phyloP scores from a whole-genome alignment of 2,797 vertebrate species.

The Danio choprae region DNA sequence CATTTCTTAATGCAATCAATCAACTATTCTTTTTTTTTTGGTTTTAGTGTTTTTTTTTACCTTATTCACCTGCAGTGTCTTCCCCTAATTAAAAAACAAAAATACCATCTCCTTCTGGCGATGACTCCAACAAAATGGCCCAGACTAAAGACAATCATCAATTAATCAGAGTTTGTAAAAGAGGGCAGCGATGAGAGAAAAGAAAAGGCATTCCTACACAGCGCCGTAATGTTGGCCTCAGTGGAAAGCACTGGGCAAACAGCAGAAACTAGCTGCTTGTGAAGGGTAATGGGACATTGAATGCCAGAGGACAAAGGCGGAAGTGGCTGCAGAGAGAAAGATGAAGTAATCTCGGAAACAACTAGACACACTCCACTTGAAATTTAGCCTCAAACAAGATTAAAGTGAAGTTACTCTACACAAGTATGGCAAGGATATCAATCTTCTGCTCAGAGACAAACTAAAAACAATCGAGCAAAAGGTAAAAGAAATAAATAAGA shows the following conservation, averaged over 20 bases:
- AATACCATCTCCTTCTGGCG: slow-evolving; percentile 8
- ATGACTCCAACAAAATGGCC: slow-evolving; percentile 38
- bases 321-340: slow-evolving; percentile 84
- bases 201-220: slow-evolving; percentile 51
- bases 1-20: no score
- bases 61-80: no score
- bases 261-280: slow-evolving; percentile 85
- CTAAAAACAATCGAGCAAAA: slow-evolving; percentile 57
- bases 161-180: slow-evolving; percentile 56
- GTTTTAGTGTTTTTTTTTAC: no score
- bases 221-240: slow-evolving; percentile 76
- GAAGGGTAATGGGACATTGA: slow-evolving; percentile 89
- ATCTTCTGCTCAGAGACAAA: slow-evolving; percentile 80
- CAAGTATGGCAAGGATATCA: slow-evolving; percentile 82
- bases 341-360: slow-evolving; percentile 87
- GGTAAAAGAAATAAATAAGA: neutral
- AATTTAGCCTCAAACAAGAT: slow-evolving; percentile 87
- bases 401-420: slow-evolving; percentile 87
- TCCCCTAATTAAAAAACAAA: neutral
- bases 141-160: slow-evolving; percentile 45
- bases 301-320: slow-evolving; percentile 83
- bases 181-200: slow-evolving; percentile 45
- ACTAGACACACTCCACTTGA: slow-evolving; percentile 87
- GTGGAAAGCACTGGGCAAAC: slow-evolving; percentile 84
- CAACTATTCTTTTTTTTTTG: no score